Base-by-base conservation (phyloP, 2,113 vertebrate species). In the Hippocampus mohnikei region DNA sequence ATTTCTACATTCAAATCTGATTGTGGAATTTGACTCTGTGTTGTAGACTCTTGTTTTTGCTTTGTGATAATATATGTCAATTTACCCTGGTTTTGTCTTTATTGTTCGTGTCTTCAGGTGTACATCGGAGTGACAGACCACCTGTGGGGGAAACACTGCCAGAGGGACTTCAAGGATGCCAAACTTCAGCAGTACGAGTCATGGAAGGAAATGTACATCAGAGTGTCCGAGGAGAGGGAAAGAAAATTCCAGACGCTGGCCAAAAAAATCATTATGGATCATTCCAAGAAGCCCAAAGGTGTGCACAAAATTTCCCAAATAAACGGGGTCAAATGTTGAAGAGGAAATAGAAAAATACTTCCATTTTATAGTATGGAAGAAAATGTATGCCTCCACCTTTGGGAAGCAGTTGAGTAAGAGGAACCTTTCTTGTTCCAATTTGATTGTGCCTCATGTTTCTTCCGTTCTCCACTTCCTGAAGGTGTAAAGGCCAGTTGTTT, bases 161-260 rank as follows among this genome's bases (percentile, higher is more conserved):
- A 91, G 81, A 92, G 84, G 73, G 93, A 95, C 64, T 96, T 96
- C 74, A 93, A 93, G 80, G 85, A 88, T 5, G 86, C 92, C 41
- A 84, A 27, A 69, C 87, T 92, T 40, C 77, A 87, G 73, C 90
- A 94, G 66, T 92, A 92, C 25, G 94, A 96, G 73, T 95, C 94
- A n/a, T 95, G 94, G 94, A 93, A 93, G 69, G 94, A 96, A 86
- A 93, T 95, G 94, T 93, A 94, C 79, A 73, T 93, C 70, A 88
- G 94, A 23, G 74, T 95, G 8, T 93, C 89, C 18, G 90, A 91
- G 76, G 93, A 95, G 77, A 90, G 93, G 75, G 94, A 96, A 71
- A 89, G 86, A 76, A 96, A 95, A 84, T 82, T 96, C 37, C 88
- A 93, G 75, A 83, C 61, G 9, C 89, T 96, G 72, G 94, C 93